A percentile compares a stretch with the other conserved stretches of the same genome.
Evolutionary conservation across 2,797 vertebrate species (phyloP).

Genomic region (Gastrophryne carolinensis): DNA sequence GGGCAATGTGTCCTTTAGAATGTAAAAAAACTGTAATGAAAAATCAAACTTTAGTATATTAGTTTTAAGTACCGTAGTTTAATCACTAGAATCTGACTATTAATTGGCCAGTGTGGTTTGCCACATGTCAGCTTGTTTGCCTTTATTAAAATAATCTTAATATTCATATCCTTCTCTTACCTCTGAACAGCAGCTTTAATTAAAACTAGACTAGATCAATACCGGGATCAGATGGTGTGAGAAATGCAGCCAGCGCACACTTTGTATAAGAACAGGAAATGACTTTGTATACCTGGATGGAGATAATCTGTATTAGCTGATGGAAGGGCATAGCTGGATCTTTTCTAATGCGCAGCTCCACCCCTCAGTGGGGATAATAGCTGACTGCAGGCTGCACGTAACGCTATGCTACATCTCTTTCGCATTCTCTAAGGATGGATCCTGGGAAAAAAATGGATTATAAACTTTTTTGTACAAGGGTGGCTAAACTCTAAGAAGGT

Average conservation of each 20-base stretch:
- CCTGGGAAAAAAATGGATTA: not conserved
- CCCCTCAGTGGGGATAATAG: conserved; percentile 38
- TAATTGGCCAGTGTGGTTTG: not conserved
- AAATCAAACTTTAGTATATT: too few relatives aligned
- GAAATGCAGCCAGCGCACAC: not conserved
- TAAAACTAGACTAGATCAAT: not conserved
- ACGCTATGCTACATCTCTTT: conserved; percentile 7
- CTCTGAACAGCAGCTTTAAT: not conserved
- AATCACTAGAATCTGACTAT: not conserved
- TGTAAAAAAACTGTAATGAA: too few relatives aligned
- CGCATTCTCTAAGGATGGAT: not conserved
- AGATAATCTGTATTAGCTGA: conserved; percentile 52
- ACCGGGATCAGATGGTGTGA: not conserved
- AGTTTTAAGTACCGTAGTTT: too few relatives aligned
- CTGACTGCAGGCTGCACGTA: conserved; percentile 24
- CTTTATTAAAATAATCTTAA: not conserved
- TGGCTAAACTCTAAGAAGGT: conserved; percentile 2
- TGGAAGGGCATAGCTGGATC: conserved; percentile 43
- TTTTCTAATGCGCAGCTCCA: conserved; percentile 36
- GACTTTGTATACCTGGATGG: conserved; percentile 50
- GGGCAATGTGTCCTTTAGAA: too few relatives aligned
- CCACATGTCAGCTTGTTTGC: not conserved
- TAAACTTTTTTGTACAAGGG: not conserved
- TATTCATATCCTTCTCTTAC: not conserved
- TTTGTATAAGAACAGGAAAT: conserved; percentile 38